A percentile compares a stretch with the other conserved stretches of the same genome.
Evolutionary conservation across 2,797 vertebrate genomes (phyloP).

Genomic region (Intellagama lesueurii): DNA sequence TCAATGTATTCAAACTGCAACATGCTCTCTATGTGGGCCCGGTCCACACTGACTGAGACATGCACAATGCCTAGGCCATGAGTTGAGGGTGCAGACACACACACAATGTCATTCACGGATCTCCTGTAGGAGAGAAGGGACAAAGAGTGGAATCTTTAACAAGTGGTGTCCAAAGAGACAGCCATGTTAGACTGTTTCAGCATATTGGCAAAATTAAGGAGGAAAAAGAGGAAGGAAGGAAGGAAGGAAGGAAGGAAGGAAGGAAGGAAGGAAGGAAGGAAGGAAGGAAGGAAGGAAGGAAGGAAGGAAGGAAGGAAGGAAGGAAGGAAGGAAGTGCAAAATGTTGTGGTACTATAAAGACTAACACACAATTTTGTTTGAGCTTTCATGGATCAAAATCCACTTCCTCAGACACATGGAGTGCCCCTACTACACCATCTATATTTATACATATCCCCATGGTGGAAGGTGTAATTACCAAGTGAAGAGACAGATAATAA

Average conservation of each 20-base stretch:
- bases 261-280: not conserved
- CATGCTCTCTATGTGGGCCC: constrained; percentile 88
- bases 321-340: not conserved
- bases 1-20: constrained; percentile 95
- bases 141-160: accelerated
- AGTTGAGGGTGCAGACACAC: constrained; percentile 89
- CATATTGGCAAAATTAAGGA: too few species aligned
- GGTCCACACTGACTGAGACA: constrained; percentile 91
- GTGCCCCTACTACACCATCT: too few species aligned
- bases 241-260: not conserved
- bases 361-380: too few species aligned
- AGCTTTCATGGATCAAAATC: too few species aligned
- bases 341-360: too few species aligned
- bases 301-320: not conserved
- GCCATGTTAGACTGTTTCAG: too few species aligned
- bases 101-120: constrained; percentile 92
- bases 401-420: too few species aligned
- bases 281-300: not conserved
- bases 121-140: constrained; percentile 73
- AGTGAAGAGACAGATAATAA: too few species aligned
- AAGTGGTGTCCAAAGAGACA: not conserved
- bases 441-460: too few species aligned
- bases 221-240: not conserved
- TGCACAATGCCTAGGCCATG: constrained; percentile 88
- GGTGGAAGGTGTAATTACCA: too few species aligned